These are phyloP conservation scores for Petrocephalus microphthalmus DNA, from an alignment of 2,113 vertebrate genomes.

Conservation along the genomic window DNA sequence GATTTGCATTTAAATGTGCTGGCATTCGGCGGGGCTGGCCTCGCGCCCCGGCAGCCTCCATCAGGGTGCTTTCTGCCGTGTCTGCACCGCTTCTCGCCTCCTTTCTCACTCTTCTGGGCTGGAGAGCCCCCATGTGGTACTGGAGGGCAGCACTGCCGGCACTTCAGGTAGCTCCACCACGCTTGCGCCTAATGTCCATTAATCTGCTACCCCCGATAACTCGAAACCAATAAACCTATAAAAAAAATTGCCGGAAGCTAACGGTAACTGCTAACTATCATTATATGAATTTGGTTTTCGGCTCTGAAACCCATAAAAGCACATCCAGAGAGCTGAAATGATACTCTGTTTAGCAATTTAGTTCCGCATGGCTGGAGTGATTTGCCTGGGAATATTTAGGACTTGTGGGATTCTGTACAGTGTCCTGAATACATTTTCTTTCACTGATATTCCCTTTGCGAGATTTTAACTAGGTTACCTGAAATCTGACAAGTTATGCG, in stretches of 20 bases:
- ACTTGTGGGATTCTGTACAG: neutral
- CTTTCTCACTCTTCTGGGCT: neutral
- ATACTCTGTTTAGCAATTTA: neutral
- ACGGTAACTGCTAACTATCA: neutral
- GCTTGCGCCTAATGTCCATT: neutral
- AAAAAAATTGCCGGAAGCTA: neutral
- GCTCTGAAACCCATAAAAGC: neutral
- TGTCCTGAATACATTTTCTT: neutral
- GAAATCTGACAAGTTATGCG: neutral
- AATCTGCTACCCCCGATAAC: neutral
- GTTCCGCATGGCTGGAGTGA: neutral
- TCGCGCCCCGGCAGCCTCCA: neutral
- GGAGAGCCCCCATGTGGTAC: neutral
- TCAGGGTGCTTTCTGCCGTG: neutral
- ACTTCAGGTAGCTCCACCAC: neutral
- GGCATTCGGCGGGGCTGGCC: neutral
- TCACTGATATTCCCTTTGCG: neutral
- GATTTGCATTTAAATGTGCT: conserved; percentile 10
- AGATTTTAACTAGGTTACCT: neutral
- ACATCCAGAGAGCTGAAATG: neutral
- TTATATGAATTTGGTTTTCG: neutral
- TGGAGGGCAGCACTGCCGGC: neutral
- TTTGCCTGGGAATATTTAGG: neutral
- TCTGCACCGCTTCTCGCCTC: neutral
- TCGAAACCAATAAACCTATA: neutral